Evolutionary conservation across 53 echinoderm and acorn worm species (phyloP).

Genomic region (Paracentrotus lividus): DNA sequence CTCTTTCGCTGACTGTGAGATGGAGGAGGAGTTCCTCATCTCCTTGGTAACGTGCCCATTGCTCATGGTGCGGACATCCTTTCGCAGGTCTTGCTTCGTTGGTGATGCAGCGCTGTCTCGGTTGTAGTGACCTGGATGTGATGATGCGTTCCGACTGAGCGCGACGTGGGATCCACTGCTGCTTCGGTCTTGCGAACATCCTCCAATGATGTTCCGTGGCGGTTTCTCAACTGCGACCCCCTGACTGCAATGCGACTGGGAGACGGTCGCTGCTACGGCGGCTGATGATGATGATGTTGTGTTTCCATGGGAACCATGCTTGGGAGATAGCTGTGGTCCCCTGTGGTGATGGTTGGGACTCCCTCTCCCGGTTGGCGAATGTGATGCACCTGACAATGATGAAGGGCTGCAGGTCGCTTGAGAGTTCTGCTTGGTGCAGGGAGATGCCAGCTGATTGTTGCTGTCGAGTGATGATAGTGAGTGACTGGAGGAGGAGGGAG

Average conservation of each 20-base stretch:
- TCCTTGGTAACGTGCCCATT: conserved; percentile 55
- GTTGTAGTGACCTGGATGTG: conserved; percentile 64
- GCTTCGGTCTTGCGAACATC: conserved; percentile 44
- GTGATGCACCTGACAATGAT: neutral
- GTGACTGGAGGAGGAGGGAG: conserved; percentile 62
- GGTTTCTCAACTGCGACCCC: conserved; percentile 44
- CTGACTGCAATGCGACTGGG: conserved; percentile 14
- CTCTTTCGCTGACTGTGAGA: conserved; percentile 55
- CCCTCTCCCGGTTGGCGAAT: conserved; percentile 52
- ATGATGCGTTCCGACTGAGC: conserved; percentile 55
- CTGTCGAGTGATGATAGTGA: conserved; percentile 62
- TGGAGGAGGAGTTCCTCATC: conserved; percentile 59
- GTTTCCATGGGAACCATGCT: conserved; percentile 58
- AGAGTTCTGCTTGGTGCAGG: conserved; percentile 56
- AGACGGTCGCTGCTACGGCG: neutral
- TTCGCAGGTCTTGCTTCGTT: neutral
- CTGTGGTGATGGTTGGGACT: conserved; percentile 56
- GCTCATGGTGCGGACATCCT: conserved; percentile 52
- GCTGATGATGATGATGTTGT: too few species aligned
- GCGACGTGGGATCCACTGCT: conserved; percentile 30
- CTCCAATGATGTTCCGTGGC: conserved; percentile 47
- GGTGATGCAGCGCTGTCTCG: neutral
- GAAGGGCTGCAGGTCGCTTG: conserved; percentile 42
- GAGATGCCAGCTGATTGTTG: conserved; percentile 51
- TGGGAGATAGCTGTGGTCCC: conserved; percentile 15